Percentiles rank a stretch among this genome's conserved stretches.
phyloP scores from a whole-genome alignment of 2,888 invertebrate species.

The Agelastica alni region DNA sequence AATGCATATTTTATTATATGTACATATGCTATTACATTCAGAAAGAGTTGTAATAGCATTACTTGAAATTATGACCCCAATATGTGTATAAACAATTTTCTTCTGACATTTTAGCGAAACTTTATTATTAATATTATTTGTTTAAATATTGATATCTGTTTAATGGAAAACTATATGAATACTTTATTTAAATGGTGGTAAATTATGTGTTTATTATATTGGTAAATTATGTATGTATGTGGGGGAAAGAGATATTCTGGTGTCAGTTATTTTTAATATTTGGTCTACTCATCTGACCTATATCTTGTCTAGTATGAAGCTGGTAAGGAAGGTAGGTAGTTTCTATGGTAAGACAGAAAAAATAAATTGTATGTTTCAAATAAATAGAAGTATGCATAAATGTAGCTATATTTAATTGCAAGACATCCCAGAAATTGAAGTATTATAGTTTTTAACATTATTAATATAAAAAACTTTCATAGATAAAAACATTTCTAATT shows the following conservation, averaged over 20 bases:
- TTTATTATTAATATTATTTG: no score
- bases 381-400: background rate
- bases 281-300: background rate
- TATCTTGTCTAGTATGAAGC: background rate
- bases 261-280: background rate
- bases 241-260: background rate
- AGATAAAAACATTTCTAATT: no score
- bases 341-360: background rate
- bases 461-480: no score
- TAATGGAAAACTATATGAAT: background rate
- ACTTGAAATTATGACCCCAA: background rate
- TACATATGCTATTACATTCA: background rate
- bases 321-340: no score
- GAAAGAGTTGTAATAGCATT: background rate
- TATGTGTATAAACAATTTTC: background rate
- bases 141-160: background rate
- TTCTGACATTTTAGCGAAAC: background rate
- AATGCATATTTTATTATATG: no score
- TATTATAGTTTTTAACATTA: no score
- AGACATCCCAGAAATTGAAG: no score
- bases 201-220: background rate
- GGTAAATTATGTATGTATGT: background rate
- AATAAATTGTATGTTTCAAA: background rate
- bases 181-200: background rate
- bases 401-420: no score